Conservation (phyloP, 2,797 vertebrate species). For the Acanthis flammea region DNA sequence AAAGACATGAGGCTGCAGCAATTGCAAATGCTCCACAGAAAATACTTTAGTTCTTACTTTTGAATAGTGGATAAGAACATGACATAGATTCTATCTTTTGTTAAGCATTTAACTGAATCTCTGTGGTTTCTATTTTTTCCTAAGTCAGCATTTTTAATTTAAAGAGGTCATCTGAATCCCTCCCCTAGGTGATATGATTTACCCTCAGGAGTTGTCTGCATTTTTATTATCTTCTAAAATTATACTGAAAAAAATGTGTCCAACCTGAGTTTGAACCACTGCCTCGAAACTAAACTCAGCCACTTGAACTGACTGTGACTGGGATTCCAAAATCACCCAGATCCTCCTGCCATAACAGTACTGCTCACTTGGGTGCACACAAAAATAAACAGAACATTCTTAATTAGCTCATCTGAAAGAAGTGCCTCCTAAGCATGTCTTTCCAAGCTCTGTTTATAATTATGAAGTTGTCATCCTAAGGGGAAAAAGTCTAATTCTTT, state of each 20-base stretch:
- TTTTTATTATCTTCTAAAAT: not conserved
- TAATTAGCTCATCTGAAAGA: constrained; percentile 25
- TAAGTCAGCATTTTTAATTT: not conserved
- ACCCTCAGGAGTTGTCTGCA: not conserved
- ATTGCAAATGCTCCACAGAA: not conserved
- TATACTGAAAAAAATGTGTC: not conserved
- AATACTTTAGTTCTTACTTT: not conserved
- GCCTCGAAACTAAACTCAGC: not conserved
- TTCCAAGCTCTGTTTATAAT: not conserved
- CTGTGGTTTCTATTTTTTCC: not conserved
- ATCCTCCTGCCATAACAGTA: not conserved
- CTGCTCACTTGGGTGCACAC: not conserved
- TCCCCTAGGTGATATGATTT: not conserved
- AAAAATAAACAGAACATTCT: constrained; percentile 16
- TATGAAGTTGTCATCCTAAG: not conserved
- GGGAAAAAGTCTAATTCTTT: not conserved
- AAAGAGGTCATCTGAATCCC: not conserved
- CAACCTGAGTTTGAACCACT: not conserved
- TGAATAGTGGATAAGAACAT: not conserved
- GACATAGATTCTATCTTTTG: not conserved
- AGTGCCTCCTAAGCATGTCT: not conserved
- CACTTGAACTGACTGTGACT: not conserved
- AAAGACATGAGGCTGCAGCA: not conserved
- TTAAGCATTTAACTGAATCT: not conserved
- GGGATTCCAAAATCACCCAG: not conserved